Evolutionary conservation across 2,113 vertebrate genomes (phyloP).

Genomic region (Telmatochromis sp.): DNA sequence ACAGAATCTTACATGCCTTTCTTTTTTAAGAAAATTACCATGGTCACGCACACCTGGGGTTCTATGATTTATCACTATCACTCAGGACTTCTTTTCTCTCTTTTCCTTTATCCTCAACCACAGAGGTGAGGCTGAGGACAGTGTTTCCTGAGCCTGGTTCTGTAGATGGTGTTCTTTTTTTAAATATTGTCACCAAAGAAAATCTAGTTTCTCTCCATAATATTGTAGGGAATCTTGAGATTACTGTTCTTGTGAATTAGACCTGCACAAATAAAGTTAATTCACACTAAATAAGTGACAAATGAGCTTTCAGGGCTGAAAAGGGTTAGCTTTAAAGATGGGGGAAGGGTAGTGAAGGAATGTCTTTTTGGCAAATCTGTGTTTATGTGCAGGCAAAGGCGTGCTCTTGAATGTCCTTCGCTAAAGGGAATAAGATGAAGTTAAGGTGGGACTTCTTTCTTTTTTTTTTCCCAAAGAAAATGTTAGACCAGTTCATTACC

Average conservation of each 20-base stretch:
- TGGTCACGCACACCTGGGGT: background rate
- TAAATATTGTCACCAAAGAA: background rate
- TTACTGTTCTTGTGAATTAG: background rate
- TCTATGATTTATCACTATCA: background rate
- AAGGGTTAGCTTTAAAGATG: background rate
- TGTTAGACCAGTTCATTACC: background rate
- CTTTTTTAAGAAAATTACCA: background rate
- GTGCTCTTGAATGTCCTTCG: background rate
- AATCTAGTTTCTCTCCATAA: background rate
- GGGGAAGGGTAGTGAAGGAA: background rate
- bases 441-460: background rate
- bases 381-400: slow-evolving; percentile 1
- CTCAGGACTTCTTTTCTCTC: background rate
- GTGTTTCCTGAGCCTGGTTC: background rate
- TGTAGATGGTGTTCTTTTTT: background rate
- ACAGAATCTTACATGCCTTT: background rate
- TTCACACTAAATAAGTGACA: background rate
- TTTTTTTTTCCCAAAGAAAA: background rate
- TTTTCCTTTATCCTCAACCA: background rate
- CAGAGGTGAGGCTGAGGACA: background rate
- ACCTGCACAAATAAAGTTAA: background rate
- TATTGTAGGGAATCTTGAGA: background rate
- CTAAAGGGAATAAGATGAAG: background rate
- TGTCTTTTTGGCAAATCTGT: slow-evolving; percentile 5
- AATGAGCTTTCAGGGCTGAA: background rate